Evolutionary conservation across 2,113 vertebrate genomes (phyloP).

Genomic region (Anarrhichthys ocellatus): DNA sequence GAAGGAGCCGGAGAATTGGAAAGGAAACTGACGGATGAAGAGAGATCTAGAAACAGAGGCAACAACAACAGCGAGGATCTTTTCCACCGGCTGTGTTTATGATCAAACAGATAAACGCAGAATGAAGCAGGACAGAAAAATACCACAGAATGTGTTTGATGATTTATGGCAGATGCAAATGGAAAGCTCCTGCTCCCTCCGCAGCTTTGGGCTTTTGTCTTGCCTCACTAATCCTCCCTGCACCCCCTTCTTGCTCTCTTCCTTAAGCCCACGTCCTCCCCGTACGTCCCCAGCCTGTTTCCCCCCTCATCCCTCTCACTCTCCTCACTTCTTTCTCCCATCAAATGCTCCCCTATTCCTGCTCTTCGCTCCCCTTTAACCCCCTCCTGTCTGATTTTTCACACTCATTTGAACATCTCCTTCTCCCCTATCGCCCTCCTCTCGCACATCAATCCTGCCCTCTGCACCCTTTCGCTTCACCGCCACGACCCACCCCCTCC

Average conservation of each 20-base stretch:
- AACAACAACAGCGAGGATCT: background rate
- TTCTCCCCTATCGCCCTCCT: slow-evolving; percentile 19
- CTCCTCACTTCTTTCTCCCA: background rate
- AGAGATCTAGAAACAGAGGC: slow-evolving; percentile 7
- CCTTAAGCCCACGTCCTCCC: slow-evolving; percentile 55
- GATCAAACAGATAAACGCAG: slow-evolving; percentile 44
- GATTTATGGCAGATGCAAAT: slow-evolving; percentile 65
- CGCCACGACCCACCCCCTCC: slow-evolving; percentile 43
- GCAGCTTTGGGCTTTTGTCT: slow-evolving; percentile 67
- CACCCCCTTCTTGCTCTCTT: slow-evolving; percentile 48
- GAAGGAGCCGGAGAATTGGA: background rate
- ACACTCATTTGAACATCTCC: slow-evolving; percentile 47
- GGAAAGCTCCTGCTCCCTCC: slow-evolving; percentile 49
- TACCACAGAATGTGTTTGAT: slow-evolving; percentile 37
- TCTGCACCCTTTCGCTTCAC: slow-evolving; percentile 25
- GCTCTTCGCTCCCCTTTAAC: slow-evolving; percentile 35
- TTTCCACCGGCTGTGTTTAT: slow-evolving; percentile 20
- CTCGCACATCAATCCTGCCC: slow-evolving; percentile 48
- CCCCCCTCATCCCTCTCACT: slow-evolving; percentile 36
- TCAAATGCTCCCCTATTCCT: slow-evolving; percentile 23
- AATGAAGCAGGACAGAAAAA: slow-evolving; percentile 19
- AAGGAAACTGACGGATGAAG: slow-evolving; percentile 13
- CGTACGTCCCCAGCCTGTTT: slow-evolving; percentile 18
- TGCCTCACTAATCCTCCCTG: slow-evolving; percentile 68
- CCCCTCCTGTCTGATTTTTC: slow-evolving; percentile 28